Conservation (phyloP, 2,113 vertebrate species). For the Tetrao urogallus region DNA sequence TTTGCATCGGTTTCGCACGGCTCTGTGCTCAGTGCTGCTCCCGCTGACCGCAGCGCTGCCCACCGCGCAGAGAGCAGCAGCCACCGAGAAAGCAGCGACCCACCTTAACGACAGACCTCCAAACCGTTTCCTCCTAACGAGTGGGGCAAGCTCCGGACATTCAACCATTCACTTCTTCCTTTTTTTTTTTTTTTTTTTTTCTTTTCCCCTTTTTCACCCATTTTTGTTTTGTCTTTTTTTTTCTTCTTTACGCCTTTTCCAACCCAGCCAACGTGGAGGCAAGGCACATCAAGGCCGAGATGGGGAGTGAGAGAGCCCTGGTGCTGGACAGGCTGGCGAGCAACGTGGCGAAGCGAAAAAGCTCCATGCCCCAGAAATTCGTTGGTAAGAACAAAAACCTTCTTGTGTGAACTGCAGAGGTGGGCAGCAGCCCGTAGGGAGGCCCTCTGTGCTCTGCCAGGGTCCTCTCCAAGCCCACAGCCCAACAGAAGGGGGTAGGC, state of each 20-base stretch:
- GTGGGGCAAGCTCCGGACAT: background rate
- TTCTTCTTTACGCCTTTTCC: slow-evolving; percentile 60
- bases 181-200: background rate
- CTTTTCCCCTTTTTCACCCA: slow-evolving; percentile 12
- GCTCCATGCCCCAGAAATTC: slow-evolving; percentile 96
- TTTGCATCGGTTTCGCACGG: slow-evolving; percentile 43
- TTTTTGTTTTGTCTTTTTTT: background rate
- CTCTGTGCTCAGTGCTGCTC: slow-evolving; percentile 48
- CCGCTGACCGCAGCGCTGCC: slow-evolving; percentile 71
- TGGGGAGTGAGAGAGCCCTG: slow-evolving; percentile 91
- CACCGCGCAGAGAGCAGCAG: slow-evolving; percentile 32
- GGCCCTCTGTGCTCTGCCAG: slow-evolving; percentile 28
- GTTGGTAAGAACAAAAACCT: slow-evolving; percentile 85
- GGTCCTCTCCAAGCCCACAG: background rate
- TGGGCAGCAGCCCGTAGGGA: slow-evolving; percentile 13
- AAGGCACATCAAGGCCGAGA: slow-evolving; percentile 85
- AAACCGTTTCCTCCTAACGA: slow-evolving; percentile 41
- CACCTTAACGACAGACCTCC: slow-evolving; percentile 20
- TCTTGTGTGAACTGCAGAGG: slow-evolving; percentile 48
- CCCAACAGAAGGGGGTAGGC: background rate
- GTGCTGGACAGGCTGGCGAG: slow-evolving; percentile 93
- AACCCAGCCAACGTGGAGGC: slow-evolving; percentile 81
- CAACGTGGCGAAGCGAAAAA: slow-evolving; percentile 96
- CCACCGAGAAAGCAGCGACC: slow-evolving; percentile 32
- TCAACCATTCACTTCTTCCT: slow-evolving; percentile 29